Evolutionary conservation across 2,888 invertebrate species (phyloP).

Genomic region (Athalia cordata): DNA sequence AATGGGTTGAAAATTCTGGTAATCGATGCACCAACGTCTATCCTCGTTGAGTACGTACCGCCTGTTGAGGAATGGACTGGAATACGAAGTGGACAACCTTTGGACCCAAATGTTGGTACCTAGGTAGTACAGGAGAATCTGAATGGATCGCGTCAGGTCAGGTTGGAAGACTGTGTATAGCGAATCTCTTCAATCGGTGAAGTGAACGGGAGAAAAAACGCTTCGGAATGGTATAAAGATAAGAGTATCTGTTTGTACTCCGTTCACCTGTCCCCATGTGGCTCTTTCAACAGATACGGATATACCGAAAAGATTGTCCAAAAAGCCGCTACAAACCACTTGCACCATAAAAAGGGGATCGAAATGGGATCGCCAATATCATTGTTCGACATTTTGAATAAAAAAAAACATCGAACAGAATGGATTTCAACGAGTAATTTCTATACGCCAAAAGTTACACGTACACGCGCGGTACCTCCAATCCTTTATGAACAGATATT

Average conservation of each 20-base stretch:
- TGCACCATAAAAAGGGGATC: neutral
- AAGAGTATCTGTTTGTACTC: constrained; percentile 1
- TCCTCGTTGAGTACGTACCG: too few species aligned
- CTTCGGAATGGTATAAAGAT: constrained; percentile 10
- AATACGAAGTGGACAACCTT: neutral
- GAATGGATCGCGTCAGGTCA: neutral
- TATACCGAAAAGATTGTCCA: neutral
- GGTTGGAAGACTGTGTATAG: constrained; percentile 4
- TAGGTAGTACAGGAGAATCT: neutral
- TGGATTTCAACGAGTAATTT: too few species aligned
- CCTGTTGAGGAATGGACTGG: too few species aligned
- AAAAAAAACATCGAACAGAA: neutral
- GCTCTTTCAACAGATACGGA: neutral
- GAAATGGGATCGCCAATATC: constrained; percentile 3
- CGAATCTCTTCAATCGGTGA: constrained; percentile 12
- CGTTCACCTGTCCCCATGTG: neutral
- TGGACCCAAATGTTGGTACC: constrained; percentile 4
- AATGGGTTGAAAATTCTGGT: neutral
- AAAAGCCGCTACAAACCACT: constrained; percentile 2
- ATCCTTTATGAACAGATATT: too few species aligned
- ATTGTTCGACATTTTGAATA: neutral
- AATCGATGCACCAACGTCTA: neutral
- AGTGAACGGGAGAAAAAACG: neutral
- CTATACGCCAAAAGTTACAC: too few species aligned
- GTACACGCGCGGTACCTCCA: too few species aligned